These are phyloP conservation scores for Psilanteris sp. DNA, from an alignment of 1,140 invertebrate genomes.

Conservation along the genomic window DNA sequence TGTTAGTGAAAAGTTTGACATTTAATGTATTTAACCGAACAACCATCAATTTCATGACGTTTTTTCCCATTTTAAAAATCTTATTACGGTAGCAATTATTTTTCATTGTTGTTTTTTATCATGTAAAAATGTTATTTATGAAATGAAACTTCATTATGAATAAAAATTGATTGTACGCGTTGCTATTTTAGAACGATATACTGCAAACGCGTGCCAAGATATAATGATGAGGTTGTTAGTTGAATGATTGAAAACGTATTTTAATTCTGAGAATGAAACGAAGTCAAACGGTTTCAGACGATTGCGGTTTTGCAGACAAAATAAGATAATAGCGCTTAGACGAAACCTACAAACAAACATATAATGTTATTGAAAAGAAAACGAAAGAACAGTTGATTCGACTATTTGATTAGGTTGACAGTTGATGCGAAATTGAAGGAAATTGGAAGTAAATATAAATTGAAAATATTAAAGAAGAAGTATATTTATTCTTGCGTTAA, in stretches of 20 bases:
- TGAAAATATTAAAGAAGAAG: no score
- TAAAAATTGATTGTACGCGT: conserved; percentile 6
- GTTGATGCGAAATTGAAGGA: no score
- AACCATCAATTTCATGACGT: conserved; percentile 24
- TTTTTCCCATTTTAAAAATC: conserved; percentile 26
- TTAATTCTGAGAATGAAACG: conserved; percentile 1
- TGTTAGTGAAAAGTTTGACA: conserved; percentile 35
- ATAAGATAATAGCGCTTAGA: no score
- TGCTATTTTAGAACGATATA: conserved; percentile 2
- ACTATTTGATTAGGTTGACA: no score
- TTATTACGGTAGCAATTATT: conserved; percentile 37
- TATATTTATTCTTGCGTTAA: no score
- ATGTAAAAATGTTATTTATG: conserved; percentile 20
- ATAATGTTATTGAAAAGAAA: no score
- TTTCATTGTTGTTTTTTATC: conserved; percentile 22
- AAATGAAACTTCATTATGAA: conserved; percentile 17
- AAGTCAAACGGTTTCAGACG: conserved; percentile 5
- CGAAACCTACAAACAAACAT: no score
- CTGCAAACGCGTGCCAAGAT: conserved; percentile 1
- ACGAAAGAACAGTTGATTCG: no score
- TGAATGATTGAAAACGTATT: conserved; percentile 2
- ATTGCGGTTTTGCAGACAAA: no score
- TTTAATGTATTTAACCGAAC: conserved; percentile 44
- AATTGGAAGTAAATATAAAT: no score
- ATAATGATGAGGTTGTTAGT: neutral